These are phyloP conservation scores for Hirundichthys speculiger DNA, from an alignment of 2,113 vertebrate genomes.

Conservation along the genomic window DNA sequence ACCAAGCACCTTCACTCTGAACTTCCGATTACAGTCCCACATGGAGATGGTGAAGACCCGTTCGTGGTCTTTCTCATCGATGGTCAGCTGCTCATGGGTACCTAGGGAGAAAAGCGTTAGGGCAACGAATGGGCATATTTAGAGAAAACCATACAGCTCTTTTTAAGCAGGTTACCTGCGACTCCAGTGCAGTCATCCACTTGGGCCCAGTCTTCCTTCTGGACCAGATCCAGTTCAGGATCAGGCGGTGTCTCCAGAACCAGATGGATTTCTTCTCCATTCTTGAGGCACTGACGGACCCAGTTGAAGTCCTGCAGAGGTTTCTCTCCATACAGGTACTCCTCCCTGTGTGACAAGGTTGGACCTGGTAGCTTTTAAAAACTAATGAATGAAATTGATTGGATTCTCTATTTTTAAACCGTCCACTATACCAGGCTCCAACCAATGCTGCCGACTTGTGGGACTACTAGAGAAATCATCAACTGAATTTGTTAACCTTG, in stretches of 20 bases:
- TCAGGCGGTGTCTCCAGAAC: constrained; percentile 89
- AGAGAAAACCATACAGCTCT: neutral
- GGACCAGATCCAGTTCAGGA: constrained; percentile 86
- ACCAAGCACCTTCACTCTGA: constrained; percentile 94
- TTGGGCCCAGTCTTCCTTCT: constrained; percentile 95
- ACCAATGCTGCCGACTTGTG: no score
- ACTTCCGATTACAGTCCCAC: constrained; percentile 97
- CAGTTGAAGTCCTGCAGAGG: constrained; percentile 93
- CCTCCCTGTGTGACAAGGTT: constrained; percentile 78
- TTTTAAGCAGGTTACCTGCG: constrained; percentile 76
- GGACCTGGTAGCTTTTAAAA: neutral
- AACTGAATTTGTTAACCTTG: no score
- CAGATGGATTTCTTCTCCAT: constrained; percentile 93
- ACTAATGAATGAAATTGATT: no score
- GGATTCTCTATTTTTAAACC: no score
- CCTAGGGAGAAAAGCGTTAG: constrained; percentile 35
- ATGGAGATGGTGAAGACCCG: constrained; percentile 97
- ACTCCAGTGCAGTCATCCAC: constrained; percentile 97
- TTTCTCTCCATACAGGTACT: constrained; percentile 91
- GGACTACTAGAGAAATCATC: no score
- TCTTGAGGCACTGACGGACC: constrained; percentile 95
- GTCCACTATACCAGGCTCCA: no score
- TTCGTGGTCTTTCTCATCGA: constrained; percentile 94
- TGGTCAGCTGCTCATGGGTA: constrained; percentile 95
- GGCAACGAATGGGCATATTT: fast-evolving